Evolutionary conservation across 2,888 invertebrate genomes (phyloP), one percentile per base, ranked within the genome.

Genomic region (Idaea biselata): DNA sequence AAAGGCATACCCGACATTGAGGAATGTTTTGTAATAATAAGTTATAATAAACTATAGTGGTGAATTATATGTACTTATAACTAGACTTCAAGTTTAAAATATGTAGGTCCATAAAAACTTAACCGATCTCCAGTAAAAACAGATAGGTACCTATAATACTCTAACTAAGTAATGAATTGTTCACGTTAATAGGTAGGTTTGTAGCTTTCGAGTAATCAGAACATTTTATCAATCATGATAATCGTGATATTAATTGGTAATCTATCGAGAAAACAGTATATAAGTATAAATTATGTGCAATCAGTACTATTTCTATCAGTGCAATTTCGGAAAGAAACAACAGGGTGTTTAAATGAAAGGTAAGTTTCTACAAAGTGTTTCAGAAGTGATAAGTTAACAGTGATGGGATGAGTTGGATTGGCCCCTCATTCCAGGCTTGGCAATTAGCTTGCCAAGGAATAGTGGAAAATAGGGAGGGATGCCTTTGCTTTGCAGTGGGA

Each of bases 271-370:
- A 33, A 33, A 33, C 33, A 33, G 33, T 33, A 44, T 44, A 44
- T 44, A 44, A 53, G 70, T 81, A 81, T 81, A 81, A 73, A 81
- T 79, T 67, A 72, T 75, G 73, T 74, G 71, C 74, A 75, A 69
- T 69, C 64, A 61, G 61, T 65, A 57, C 58, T 60, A 59, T n/a
- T 18, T 16, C 8, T 65, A 74, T 76, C 72, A 62, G 73, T 78
- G 75, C 72, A 76, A 65, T 63, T 59, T 59, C 70, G 63, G 60
- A 33, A 58, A 62, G 70, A 69, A 60, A 69, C 63, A 58, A 63
- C 25, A 25, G 68, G 70, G 72, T 72, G 69, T 69, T 67, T 75
- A 72, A 72, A 81, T 81, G 81, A 78, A 69, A 80, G 79, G 81
- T 81, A 73, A 74, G 77, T 65, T 17, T 18, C 56, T 11, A 18